Conservation (phyloP, 2,888 invertebrate species). For the Aphidius colemani region DNA sequence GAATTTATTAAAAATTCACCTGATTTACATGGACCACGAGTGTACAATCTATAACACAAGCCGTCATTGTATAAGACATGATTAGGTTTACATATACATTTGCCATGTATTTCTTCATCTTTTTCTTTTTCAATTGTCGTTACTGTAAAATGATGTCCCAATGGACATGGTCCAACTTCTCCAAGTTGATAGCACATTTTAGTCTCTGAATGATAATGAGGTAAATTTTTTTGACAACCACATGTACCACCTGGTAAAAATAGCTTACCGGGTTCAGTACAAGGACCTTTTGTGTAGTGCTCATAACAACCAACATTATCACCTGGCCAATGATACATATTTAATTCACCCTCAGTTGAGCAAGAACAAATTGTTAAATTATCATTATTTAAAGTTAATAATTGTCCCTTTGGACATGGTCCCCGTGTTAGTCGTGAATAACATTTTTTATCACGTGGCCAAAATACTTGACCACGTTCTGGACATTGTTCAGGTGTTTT, state of each 20-base stretch:
- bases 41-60: conserved; percentile 77
- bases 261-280: conserved; percentile 74
- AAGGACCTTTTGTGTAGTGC: conserved; percentile 81
- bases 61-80: conserved; percentile 69
- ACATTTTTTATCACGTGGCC: conserved; percentile 79
- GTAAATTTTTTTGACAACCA: conserved; percentile 73
- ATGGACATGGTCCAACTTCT: conserved; percentile 74
- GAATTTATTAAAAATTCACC: conserved; percentile 73
- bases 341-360: conserved; percentile 61
- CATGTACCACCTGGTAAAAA: conserved; percentile 77
- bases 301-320: conserved; percentile 75
- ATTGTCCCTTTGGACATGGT: conserved; percentile 76
- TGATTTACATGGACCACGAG: conserved; percentile 75
- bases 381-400: conserved; percentile 67
- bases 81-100: conserved; percentile 73
- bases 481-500: conserved; percentile 69
- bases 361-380: conserved; percentile 73
- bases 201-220: conserved; percentile 75
- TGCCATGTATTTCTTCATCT: conserved; percentile 60
- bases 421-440: conserved; percentile 74
- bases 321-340: conserved; percentile 65
- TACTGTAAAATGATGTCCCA: conserved; percentile 74
- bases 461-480: conserved; percentile 71
- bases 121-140: conserved; percentile 39
- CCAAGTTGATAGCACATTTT: conserved; percentile 78